Evolutionary conservation across 2,113 vertebrate genomes (phyloP).

Genomic region (Zosterops hypoxanthus): DNA sequence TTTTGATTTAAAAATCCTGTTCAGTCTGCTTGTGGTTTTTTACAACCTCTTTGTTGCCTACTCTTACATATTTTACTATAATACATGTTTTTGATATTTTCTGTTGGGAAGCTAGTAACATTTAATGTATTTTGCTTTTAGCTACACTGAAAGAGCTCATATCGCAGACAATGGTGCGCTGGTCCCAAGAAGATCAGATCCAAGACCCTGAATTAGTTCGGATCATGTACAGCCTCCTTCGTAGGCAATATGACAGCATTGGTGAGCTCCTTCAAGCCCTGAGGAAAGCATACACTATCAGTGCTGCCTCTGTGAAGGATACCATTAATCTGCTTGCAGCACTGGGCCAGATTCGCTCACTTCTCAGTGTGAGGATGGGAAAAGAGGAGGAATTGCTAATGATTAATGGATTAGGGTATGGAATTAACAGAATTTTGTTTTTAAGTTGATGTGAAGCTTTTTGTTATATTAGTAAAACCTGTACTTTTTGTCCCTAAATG

Average conservation of each 20-base stretch:
- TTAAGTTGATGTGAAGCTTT: background rate
- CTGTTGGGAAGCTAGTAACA: background rate
- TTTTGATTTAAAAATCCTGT: background rate
- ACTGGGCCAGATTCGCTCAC: constrained; percentile 93
- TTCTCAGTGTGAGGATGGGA: constrained; percentile 97
- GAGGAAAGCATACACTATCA: constrained; percentile 95
- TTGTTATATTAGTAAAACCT: background rate
- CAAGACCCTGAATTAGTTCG: constrained; percentile 93
- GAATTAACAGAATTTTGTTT: background rate
- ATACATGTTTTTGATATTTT: background rate
- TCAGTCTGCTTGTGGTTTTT: background rate
- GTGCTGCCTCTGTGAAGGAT: constrained; percentile 89
- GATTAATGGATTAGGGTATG: constrained; percentile 95
- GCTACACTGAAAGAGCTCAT: constrained; percentile 95
- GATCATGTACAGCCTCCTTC: constrained; percentile 94
- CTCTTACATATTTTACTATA: background rate
- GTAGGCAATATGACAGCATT: constrained; percentile 95
- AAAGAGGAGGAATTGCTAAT: constrained; percentile 97
- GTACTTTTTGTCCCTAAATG: background rate
- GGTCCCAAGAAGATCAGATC: constrained; percentile 96
- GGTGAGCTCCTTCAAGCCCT: constrained; percentile 93
- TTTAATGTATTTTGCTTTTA: constrained; percentile 37
- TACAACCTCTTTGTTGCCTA: background rate
- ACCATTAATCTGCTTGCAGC: constrained; percentile 92
- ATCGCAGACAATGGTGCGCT: constrained; percentile 95